Conservation (phyloP, 2,113 vertebrate species). For the Synodontis membranacea region DNA sequence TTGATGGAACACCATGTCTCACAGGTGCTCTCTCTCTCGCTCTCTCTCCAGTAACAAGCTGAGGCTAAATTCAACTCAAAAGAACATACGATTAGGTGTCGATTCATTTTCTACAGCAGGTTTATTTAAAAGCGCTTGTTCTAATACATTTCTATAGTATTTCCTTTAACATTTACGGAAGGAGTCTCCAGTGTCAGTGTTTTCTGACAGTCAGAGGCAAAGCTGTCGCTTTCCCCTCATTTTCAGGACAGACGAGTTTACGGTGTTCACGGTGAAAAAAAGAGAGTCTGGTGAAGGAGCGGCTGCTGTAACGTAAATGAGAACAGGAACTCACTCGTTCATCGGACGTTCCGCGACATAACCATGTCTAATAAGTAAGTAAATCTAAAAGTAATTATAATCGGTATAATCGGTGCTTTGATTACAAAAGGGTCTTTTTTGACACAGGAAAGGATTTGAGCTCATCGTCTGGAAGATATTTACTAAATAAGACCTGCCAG, state of each 20-base stretch:
- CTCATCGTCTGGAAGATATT: neutral
- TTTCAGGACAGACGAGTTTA: neutral
- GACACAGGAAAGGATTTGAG: neutral
- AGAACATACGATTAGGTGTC: neutral
- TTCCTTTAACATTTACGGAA: neutral
- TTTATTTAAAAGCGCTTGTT: too few relatives aligned
- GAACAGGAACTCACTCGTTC: neutral
- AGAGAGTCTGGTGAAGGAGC: neutral
- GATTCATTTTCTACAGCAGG: neutral
- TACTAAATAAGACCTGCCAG: neutral
- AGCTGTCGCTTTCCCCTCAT: neutral
- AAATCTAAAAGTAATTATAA: neutral
- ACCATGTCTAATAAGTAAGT: neutral
- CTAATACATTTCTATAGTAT: neutral
- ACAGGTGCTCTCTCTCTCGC: neutral
- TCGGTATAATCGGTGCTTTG: neutral
- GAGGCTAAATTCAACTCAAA: neutral
- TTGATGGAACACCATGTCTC: neutral
- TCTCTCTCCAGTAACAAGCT: neutral
- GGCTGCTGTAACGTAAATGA: neutral
- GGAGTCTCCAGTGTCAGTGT: conserved; percentile 11
- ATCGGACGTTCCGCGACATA: neutral
- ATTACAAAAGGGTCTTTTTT: neutral
- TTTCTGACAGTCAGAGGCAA: neutral
- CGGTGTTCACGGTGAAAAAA: neutral